A percentile compares a stretch with the other conserved stretches of the same genome.
Conservation (phyloP, 2,113 vertebrate species). For the Phoxinus phoxinus region DNA sequence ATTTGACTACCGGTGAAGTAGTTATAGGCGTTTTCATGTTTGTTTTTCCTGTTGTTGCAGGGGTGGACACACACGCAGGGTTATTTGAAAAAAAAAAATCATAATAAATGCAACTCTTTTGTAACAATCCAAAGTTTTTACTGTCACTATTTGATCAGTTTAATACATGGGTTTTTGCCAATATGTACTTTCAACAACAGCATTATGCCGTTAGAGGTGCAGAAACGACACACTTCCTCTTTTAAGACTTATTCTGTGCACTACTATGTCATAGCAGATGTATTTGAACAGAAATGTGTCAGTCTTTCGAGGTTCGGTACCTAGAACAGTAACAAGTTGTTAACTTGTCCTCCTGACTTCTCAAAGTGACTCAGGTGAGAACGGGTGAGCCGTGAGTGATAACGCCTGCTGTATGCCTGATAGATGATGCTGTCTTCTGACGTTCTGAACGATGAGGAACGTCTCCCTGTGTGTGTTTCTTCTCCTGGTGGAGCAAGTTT, state of each 20-base stretch:
- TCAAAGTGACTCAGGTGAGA: slow-evolving; percentile 59
- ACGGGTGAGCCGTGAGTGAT: slow-evolving; percentile 42
- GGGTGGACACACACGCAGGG: too few species aligned
- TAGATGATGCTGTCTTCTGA: slow-evolving; percentile 65
- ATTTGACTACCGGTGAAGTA: too few species aligned
- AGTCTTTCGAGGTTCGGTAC: slow-evolving; percentile 16
- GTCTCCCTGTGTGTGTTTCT: slow-evolving; percentile 72
- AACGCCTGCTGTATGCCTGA: slow-evolving; percentile 59
- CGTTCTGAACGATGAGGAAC: slow-evolving; percentile 68
- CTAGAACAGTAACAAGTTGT: slow-evolving; percentile 45
- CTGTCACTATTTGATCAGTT: too few species aligned
- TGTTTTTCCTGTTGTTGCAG: too few species aligned
- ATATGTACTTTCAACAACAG: not conserved
- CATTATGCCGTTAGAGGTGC: not conserved
- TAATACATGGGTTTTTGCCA: too few species aligned
- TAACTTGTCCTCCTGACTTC: slow-evolving; percentile 54
- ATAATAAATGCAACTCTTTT: too few species aligned
- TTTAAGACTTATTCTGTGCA: not conserved
- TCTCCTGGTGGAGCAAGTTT: slow-evolving; percentile 72
- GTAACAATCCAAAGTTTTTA: too few species aligned
- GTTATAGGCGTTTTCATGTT: too few species aligned
- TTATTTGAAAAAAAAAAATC: too few species aligned
- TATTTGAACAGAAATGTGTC: not conserved
- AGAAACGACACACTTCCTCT: not conserved
- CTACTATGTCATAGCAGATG: not conserved